Percentiles rank a stretch among this genome's conserved stretches.
phyloP scores from a whole-genome alignment of 2,888 invertebrate genomes.

The Apeira syringaria region DNA sequence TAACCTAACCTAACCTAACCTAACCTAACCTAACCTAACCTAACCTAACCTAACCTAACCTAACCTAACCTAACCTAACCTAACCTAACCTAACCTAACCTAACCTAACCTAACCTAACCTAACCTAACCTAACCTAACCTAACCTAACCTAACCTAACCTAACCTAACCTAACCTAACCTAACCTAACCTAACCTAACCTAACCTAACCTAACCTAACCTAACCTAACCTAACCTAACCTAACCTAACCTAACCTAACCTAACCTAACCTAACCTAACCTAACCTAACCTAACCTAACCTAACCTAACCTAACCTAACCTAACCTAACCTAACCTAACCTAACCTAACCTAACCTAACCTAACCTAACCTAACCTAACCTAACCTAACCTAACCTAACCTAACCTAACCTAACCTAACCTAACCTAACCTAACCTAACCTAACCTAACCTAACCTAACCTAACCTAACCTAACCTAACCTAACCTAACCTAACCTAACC shows the following conservation, averaged over 20 bases:
- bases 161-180: no score
- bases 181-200: no score
- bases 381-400: slow-evolving; percentile 8
- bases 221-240: no score
- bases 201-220: no score
- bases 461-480: slow-evolving; percentile 8
- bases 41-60: no score
- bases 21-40: no score
- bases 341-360: slow-evolving; percentile 8
- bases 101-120: no score
- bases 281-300: slow-evolving; percentile 6
- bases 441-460: slow-evolving; percentile 8
- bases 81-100: no score
- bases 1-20: no score
- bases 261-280: slow-evolving; percentile 6
- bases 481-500: slow-evolving; percentile 8
- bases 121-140: no score
- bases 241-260: background rate
- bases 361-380: slow-evolving; percentile 8
- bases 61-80: no score
- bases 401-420: slow-evolving; percentile 8
- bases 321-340: slow-evolving; percentile 7
- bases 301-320: slow-evolving; percentile 5
- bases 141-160: no score
- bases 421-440: slow-evolving; percentile 8